Evolutionary conservation across 1,140 invertebrate species (phyloP), one percentile per base, ranked within the genome.

Genomic region (Pentalonia nigronervosa): DNA sequence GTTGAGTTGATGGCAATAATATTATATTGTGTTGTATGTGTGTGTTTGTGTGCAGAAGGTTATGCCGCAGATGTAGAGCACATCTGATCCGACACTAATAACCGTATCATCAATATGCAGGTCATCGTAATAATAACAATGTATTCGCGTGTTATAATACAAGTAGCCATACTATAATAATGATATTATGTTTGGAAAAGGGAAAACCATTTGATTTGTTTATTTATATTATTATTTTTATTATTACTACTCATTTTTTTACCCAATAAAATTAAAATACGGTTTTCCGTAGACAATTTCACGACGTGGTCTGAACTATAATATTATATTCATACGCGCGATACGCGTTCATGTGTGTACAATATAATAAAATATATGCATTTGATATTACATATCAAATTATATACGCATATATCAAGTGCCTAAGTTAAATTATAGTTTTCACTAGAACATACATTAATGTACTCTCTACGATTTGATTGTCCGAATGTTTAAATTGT

Each of bases 51-150:
- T 76, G n/a, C n/a, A 76, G 45, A 86, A 89, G 47, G 47, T 53
- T 25, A 90, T 90, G 17, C 36, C 41, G 81, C 21, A 53, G 76
- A 93, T 93, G 81, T 93, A 53, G 91, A 93, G 91, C 91, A 93
- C 91, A 81, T 93, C 76, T 56, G 76, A 93, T 93, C 91, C 91
- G 91, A 56, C 47, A 45, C 91, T 93, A 93, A 93, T 86, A 36
- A 53, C 76, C 91, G 47, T 93, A 93, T 36, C 81, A 20, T 56
- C 81, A 86, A 50, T 56, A 84, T 93, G 76, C 91, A 56, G 81
- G 48, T 93, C 90, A 91, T 83, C 20, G 45, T 76, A 25, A 56
- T n/a, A 41, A 48, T 36, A 89, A 36, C 36, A 34, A 50, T 21
- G 9, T 86, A 86, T 86, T 30, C 41, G 23, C 9, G 34, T 76